Percentiles rank a stretch among this genome's conserved stretches.
These are phyloP conservation scores for Zhengitettix transpicula DNA, from an alignment of 2,888 invertebrate species.

Conservation along the genomic window DNA sequence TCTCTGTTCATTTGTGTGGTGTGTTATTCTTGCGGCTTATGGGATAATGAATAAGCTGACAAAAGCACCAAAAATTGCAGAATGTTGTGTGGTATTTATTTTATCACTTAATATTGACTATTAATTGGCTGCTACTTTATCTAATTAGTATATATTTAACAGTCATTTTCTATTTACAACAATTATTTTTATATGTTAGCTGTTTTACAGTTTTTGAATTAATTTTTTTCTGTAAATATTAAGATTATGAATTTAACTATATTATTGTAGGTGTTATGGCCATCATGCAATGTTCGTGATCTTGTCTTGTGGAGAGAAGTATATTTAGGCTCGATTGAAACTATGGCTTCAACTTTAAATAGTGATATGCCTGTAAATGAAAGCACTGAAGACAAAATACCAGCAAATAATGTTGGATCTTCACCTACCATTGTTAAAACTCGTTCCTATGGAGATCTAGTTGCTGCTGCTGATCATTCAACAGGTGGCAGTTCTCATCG, in stretches of 20 bases:
- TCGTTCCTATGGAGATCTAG: constrained; percentile 69
- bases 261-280: constrained; percentile 57
- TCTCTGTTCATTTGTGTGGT: no score
- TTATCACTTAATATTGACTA: no score
- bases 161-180: no score
- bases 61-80: no score
- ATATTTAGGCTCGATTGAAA: constrained; percentile 45
- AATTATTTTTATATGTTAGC: no score
- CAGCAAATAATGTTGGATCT: constrained; percentile 15
- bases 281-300: constrained; percentile 53
- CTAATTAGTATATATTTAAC: no score
- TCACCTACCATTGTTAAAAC: constrained; percentile 31
- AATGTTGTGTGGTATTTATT: no score
- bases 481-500: constrained; percentile 32
- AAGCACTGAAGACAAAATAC: constrained; percentile 9
- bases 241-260: background rate
- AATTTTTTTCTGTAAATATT: background rate
- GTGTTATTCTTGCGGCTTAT: no score
- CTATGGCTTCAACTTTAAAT: constrained; percentile 20
- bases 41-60: no score
- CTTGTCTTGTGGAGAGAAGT: constrained; percentile 72
- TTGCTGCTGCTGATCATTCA: constrained; percentile 42
- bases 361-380: constrained; percentile 14
- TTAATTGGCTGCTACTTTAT: no score
- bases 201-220: no score